Evolutionary conservation across 1,140 invertebrate species (phyloP).

Genomic region (Lucilia sericata): DNA sequence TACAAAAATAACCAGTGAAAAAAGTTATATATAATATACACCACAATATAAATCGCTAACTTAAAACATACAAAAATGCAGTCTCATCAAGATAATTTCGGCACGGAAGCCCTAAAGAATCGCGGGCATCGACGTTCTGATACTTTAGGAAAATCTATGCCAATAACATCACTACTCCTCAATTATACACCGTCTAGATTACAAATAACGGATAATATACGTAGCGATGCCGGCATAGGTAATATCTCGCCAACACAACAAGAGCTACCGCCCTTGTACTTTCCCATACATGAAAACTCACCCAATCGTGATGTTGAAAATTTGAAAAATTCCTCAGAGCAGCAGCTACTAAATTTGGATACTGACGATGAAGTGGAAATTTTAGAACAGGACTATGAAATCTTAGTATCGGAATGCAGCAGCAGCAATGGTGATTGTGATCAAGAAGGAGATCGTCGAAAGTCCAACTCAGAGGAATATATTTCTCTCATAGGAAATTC

Average conservation of each 20-base stretch:
- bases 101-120: conserved; percentile 47
- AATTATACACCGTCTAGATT: conserved; percentile 51
- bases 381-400: conserved; percentile 44
- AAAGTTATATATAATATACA: too few relatives aligned
- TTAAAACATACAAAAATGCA: conserved; percentile 39
- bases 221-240: conserved; percentile 15
- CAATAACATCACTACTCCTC: conserved; percentile 60
- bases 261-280: conserved; percentile 58
- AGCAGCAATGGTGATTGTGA: conserved; percentile 44
- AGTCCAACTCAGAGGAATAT: conserved; percentile 29
- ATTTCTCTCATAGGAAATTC: conserved; percentile 50
- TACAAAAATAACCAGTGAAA: too few relatives aligned
- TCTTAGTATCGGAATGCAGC: conserved; percentile 51
- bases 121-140: conserved; percentile 60
- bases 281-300: conserved; percentile 48
- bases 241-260: conserved; percentile 50
- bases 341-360: neutral
- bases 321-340: conserved; percentile 34
- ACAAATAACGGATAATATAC: conserved; percentile 15
- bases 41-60: too few relatives aligned
- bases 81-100: conserved; percentile 45
- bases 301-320: neutral
- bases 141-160: conserved; percentile 64
- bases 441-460: neutral
- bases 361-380: conserved; percentile 32